Base-by-base conservation (phyloP, 2,797 vertebrate genomes). In the Fratercula arctica region DNA sequence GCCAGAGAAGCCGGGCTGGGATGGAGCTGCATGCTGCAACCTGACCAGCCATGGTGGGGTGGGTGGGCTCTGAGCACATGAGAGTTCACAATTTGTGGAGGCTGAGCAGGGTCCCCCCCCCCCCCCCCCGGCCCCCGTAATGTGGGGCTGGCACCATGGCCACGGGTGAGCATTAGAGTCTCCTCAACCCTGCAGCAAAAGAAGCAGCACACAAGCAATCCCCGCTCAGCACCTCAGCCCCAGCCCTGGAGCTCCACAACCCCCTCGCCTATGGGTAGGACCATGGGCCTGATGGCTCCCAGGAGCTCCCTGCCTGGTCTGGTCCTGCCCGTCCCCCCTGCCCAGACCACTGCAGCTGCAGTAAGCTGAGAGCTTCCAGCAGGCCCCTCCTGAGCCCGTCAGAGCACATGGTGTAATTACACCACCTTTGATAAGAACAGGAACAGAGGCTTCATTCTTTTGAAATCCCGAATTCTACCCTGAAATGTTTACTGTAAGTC, bases 71-170 rank as follows among this genome's bases (percentile, higher is more conserved):
- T 3, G 46, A 43, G 25, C 23, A 7, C 0, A 1, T 3, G 31
- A 16, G 56, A 39, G 14, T 7, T 68, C 68, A 11, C 7, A 3
- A 17, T 12, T 5, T 20, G 50, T 41, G 75, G 41, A n/a, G 46
- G 50, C n/a, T 82, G n/a, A 1, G 8, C 12, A 18, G 35, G 13
- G 3, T 1, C 4, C 67, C 57, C 35, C 18, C 12, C 17, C 59
- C 0, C 17, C 57, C 35, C 18, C 12, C 17, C 59, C 0, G 12
- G 35, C 35, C 35, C 17, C 54, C 0, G 0, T 2, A 35, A 25
- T 3, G 3, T 2, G 24, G 26, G 50, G 7, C 50, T 67, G 64
- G 21, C n/a, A 37, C 57, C 0, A 0, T 24, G 64, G 56, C 72
- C 56, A 0, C 0, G 7, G 54, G 33, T 2, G 24, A 64, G 54